These are phyloP conservation scores for Eristalis arbustorum DNA, from an alignment of 2,888 invertebrate species.

Conservation along the genomic window DNA sequence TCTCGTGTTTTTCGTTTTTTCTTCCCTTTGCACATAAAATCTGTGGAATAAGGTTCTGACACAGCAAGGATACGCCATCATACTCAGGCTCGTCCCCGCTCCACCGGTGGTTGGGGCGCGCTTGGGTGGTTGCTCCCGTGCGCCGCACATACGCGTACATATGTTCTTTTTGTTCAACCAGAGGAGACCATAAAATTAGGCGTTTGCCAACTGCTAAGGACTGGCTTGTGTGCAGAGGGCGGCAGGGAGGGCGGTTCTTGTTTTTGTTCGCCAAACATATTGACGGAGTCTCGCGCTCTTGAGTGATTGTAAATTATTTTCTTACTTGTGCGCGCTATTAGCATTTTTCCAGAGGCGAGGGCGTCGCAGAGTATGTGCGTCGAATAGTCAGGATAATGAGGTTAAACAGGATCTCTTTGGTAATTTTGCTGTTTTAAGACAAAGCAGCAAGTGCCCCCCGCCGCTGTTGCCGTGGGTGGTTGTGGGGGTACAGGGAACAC, in stretches of 20 bases:
- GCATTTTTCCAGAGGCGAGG: constrained; percentile 12
- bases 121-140: too few relatives aligned
- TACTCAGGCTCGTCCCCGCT: too few relatives aligned
- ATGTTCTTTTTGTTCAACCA: constrained; percentile 47
- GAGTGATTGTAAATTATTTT: constrained; percentile 66
- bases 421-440: constrained; percentile 56
- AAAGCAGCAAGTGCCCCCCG: constrained; percentile 24
- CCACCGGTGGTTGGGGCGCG: constrained; percentile 27
- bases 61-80: constrained; percentile 50
- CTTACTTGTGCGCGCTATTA: constrained; percentile 56
- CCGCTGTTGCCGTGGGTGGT: not conserved
- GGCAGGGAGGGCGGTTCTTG: too few relatives aligned
- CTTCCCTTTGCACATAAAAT: constrained; percentile 56
- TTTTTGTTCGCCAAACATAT: constrained; percentile 31
- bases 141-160: constrained; percentile 12
- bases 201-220: constrained; percentile 39
- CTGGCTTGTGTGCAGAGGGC: not conserved
- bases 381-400: constrained; percentile 69
- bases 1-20: constrained; percentile 35
- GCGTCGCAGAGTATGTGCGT: constrained; percentile 21
- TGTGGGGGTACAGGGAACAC: too few relatives aligned
- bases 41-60: constrained; percentile 60
- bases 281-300: constrained; percentile 59
- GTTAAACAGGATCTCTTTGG: constrained; percentile 57
- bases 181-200: constrained; percentile 66